Percentiles rank a stretch among this genome's conserved stretches.
These are phyloP conservation scores for Siphamia tubifer DNA, from an alignment of 2,113 vertebrate genomes.

Conservation along the genomic window DNA sequence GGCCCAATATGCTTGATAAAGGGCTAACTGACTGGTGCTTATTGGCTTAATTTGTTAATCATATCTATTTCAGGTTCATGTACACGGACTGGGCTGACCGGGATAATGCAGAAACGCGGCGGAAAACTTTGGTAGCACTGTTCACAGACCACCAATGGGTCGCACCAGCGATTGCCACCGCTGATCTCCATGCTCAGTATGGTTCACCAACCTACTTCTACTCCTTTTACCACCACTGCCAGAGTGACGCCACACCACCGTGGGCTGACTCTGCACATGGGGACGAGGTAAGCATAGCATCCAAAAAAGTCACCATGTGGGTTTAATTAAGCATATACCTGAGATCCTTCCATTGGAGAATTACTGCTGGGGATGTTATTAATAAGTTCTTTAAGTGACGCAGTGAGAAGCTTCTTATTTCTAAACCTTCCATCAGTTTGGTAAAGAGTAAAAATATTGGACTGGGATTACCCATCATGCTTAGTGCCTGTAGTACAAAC, in stretches of 20 bases:
- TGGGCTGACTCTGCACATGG: conserved; percentile 97
- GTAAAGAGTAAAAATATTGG: too few relatives aligned
- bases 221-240: conserved; percentile 97
- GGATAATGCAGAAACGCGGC: conserved; percentile 89
- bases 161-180: conserved; percentile 94
- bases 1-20: too few relatives aligned
- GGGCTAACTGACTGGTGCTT: not conserved
- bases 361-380: too few relatives aligned
- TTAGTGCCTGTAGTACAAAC: too few relatives aligned
- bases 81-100: conserved; percentile 98
- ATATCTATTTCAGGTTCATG: conserved; percentile 85
- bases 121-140: conserved; percentile 92
- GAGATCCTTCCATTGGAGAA: too few relatives aligned
- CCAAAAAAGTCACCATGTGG: too few relatives aligned
- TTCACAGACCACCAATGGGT: conserved; percentile 99
- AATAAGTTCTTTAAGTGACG: too few relatives aligned
- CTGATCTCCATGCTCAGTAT: conserved; percentile 95
- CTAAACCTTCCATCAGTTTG: too few relatives aligned
- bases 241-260: conserved; percentile 92
- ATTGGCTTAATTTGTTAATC: not conserved
- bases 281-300: conserved; percentile 80
- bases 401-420: too few relatives aligned
- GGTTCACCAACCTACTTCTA: conserved; percentile 98
- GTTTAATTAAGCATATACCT: too few relatives aligned
- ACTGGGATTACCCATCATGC: too few relatives aligned